Evolutionary conservation across 1,140 invertebrate genomes (phyloP).

Genomic region (Zaprionus ghesquierei): DNA sequence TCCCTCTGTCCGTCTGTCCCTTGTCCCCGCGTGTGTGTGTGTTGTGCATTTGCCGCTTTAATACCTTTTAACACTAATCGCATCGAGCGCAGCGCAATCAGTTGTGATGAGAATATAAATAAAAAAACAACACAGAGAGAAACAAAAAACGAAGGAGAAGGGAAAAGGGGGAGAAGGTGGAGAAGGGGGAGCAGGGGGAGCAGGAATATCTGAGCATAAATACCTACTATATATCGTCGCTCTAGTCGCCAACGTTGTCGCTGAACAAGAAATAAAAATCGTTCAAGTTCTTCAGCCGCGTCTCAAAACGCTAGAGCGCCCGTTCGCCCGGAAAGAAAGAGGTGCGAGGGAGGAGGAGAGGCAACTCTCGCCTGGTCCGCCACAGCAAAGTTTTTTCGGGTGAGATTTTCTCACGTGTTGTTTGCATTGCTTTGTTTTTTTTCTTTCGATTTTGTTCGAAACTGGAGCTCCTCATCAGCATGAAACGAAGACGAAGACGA

Average conservation of each 20-base stretch:
- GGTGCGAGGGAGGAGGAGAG: not conserved
- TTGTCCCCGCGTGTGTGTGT: constrained; percentile 36
- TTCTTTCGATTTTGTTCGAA: constrained; percentile 66
- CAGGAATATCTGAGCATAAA: constrained; percentile 46
- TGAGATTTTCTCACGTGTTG: constrained; percentile 80
- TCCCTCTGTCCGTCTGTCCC: not conserved
- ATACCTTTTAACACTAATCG: constrained; percentile 81
- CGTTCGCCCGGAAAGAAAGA: constrained; percentile 4
- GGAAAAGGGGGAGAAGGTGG: not conserved
- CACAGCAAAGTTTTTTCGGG: constrained; percentile 42
- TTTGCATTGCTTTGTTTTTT: constrained; percentile 77
- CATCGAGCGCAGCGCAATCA: constrained; percentile 79
- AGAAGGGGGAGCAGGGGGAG: not conserved
- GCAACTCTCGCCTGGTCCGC: not conserved
- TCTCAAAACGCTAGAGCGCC: constrained; percentile 29
- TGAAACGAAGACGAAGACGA: too few relatives aligned
- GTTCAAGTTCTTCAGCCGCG: constrained; percentile 73
- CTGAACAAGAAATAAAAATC: constrained; percentile 80
- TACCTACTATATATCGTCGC: constrained; percentile 47
- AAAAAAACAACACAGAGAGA: constrained; percentile 48
- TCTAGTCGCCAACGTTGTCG: constrained; percentile 58
- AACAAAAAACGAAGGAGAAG: not conserved
- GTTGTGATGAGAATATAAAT: constrained; percentile 81
- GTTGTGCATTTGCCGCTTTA: constrained; percentile 80
- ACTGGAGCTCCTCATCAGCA: constrained; percentile 76